Conservation (phyloP, 1,140 invertebrate species). For the Orius insidiosus region DNA sequence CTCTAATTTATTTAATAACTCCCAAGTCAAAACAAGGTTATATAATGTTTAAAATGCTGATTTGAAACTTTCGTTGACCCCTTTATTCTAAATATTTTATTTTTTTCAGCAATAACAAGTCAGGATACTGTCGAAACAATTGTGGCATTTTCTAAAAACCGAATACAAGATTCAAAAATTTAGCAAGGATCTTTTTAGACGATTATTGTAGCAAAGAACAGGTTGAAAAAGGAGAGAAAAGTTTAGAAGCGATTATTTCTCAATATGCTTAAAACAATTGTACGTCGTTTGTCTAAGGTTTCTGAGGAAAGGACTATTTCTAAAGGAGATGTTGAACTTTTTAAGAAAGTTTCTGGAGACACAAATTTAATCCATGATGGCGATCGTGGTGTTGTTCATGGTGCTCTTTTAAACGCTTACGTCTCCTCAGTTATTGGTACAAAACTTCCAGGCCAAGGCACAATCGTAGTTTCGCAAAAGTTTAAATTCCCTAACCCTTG, state of each 20-base stretch:
- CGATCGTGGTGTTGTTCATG: slow-evolving; percentile 45
- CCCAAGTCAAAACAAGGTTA: slow-evolving; percentile 28
- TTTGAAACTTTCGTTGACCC: neutral
- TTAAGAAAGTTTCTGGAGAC: slow-evolving; percentile 55
- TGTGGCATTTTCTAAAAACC: slow-evolving; percentile 31
- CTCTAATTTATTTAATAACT: slow-evolving; percentile 39
- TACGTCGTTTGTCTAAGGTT: slow-evolving; percentile 23
- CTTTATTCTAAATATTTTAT: slow-evolving; percentile 10
- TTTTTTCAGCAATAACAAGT: slow-evolving; percentile 28
- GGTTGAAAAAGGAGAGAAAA: slow-evolving; percentile 6
- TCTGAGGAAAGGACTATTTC: slow-evolving; percentile 34
- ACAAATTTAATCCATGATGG: slow-evolving; percentile 53
- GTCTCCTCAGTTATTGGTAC: slow-evolving; percentile 67
- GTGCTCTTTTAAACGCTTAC: slow-evolving; percentile 60
- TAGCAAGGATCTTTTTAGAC: slow-evolving; percentile 48
- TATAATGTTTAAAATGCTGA: slow-evolving; percentile 6
- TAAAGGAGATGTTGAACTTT: slow-evolving; percentile 45
- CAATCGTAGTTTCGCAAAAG: slow-evolving; percentile 52
- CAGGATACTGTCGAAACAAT: slow-evolving; percentile 34
- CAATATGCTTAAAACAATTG: no score
- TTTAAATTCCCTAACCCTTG: slow-evolving; percentile 64
- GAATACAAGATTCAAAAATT: slow-evolving; percentile 43
- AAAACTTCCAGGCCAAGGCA: slow-evolving; percentile 60
- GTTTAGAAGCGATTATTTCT: slow-evolving; percentile 1
- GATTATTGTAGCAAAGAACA: slow-evolving; percentile 27